Base-by-base conservation (phyloP, 2,113 vertebrate genomes). In the Takifugu flavidus region DNA sequence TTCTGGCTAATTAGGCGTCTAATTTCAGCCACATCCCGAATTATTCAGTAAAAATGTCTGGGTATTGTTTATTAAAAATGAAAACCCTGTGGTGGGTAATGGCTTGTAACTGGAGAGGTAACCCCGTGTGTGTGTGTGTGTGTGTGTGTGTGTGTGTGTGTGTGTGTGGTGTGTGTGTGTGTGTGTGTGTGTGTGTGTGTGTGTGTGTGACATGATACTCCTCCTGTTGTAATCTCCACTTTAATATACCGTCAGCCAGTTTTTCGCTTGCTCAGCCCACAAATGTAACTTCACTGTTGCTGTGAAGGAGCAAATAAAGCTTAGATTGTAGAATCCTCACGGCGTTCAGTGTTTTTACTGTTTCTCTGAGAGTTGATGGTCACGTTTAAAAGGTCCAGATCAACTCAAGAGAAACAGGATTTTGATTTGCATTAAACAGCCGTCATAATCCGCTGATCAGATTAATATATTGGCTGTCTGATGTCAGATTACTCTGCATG, bases 401-500 rank as follows among this genome's bases (percentile, higher is more conserved):
- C 2, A 39, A 39, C 34, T 39, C 11, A 11, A 6, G 7, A 10
- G 34, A 39, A 39, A 39, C 34, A 39, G 34, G 11, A 39, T 39
- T 39, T 39, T 10, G 11, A 39, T 39, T 39, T 10, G 7, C n/a
- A 47, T 65, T 42, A 34, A 63, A 51, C n/a, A 56, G 27, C 56
- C 31, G 26, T 65, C 67, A 77, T 85, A 86, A 88, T 88, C 86
- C 78, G 68, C 2, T 2, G 74, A 80, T 77, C 72, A 56, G 84
- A 85, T 88, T 85, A 88, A 79, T 80, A 60, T 70, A 80, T 80
- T 83, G 80, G 67, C 77, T 67, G 66, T 49, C 28, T 79, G 42
- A 79, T 67, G 59, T 79, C 44, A 53, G 72, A 72, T 84, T 80
- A 84, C 64, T 50, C 25, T 56, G 49, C 3, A 12, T 20, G n/a